Evolutionary conservation across 2,888 invertebrate species (phyloP).

Genomic region (Cataglyphis cursor): DNA sequence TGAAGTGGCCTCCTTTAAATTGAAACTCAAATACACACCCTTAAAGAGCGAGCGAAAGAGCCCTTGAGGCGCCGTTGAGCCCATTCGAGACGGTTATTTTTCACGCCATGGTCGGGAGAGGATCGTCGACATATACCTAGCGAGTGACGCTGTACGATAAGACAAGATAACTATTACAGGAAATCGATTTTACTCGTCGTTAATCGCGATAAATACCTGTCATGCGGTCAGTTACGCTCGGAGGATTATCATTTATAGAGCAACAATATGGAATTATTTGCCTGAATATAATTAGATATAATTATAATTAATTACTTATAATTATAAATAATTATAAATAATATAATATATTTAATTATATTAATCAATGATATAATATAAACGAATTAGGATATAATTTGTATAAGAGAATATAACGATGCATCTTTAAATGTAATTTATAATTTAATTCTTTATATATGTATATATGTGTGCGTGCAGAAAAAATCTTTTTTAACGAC

Average conservation of each 20-base stretch:
- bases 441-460: neutral
- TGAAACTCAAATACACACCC: slow-evolving; percentile 69
- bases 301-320: neutral
- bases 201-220: slow-evolving; percentile 44
- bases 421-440: neutral
- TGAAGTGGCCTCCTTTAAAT: slow-evolving; percentile 70
- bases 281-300: neutral
- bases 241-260: neutral
- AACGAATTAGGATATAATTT: neutral
- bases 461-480: neutral
- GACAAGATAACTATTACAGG: slow-evolving; percentile 32
- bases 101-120: slow-evolving; percentile 50
- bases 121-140: slow-evolving; percentile 11
- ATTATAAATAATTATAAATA: neutral
- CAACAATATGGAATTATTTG: slow-evolving; percentile 8
- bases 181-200: slow-evolving; percentile 34
- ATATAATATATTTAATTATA: neutral
- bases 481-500: neutral
- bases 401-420: neutral
- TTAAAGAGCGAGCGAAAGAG: slow-evolving; percentile 39
- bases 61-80: slow-evolving; percentile 47
- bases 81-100: slow-evolving; percentile 66
- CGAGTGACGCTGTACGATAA: slow-evolving; percentile 31
- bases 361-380: neutral
- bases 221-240: slow-evolving; percentile 5